Base-by-base conservation (phyloP, 2,888 invertebrate species). In the Epinotia ramella region DNA sequence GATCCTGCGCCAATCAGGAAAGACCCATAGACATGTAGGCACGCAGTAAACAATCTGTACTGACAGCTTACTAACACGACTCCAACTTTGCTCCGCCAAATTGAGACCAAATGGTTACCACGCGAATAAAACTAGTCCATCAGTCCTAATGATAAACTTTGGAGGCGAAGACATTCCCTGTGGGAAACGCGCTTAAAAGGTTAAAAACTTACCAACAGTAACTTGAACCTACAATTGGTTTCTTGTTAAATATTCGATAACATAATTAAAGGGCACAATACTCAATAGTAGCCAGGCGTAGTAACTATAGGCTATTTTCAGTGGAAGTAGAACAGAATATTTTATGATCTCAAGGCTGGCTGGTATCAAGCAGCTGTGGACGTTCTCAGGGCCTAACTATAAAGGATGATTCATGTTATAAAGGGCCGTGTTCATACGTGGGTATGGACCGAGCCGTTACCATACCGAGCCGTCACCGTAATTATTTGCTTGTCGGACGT, bases 271-370 rank as follows among this genome's bases (percentile, higher is more conserved):
- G 28, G 53, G 2, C 28, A n/a, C 16, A 44, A 68, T 16, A 56
- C 28, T 11, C 16, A 44, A 68, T 16, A 56, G n/a, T n/a, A 40
- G n/a, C 18, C 16, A 28, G 18, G 24, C 20, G 53, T 67, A n/a
- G 6, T 18, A 28, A 18, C 53, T 40, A 20, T 20, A 16, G 33
- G 40, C 28, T 68, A 73, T 73, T 53, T 75, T 53, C 70, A 75
- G 65, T 18, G 33, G 49, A 65, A 62, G 62, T 67, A 46, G 66
- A 57, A 16, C 13, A n/a, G 49, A 66, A 72, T 76, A 46, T 72
- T 76, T 76, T 63, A 76, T 76, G 24, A 76, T 57, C 24, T 46
- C 66, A 60, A 49, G 40, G 74, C 20, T 40, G 40, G 74, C 20
- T 40, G 49, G 13, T 40, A 40, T 40, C 40, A 40, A 62, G 16